Evolutionary conservation across 2,113 vertebrate genomes (phyloP).

Genomic region (Macrotus californicus): DNA sequence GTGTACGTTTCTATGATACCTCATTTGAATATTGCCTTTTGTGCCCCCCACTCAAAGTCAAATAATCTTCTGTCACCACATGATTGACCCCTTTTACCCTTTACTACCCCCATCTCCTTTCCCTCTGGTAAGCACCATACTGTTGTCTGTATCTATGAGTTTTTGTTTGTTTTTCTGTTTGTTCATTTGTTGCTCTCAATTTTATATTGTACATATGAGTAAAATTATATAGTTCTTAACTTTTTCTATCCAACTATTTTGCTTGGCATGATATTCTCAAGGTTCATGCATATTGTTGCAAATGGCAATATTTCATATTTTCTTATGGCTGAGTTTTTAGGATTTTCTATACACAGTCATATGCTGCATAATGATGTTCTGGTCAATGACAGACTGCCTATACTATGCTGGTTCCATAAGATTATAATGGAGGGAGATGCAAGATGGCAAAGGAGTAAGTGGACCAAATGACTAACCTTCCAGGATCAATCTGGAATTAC

Average conservation of each 20-base stretch:
- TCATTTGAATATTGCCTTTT: neutral
- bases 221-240: neutral
- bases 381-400: neutral
- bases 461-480: too few relatives aligned
- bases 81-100: neutral
- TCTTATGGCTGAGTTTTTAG: neutral
- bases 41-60: neutral
- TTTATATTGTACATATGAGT: neutral
- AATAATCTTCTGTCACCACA: neutral
- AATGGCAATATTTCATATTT: neutral
- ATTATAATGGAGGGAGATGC: neutral
- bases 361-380: neutral
- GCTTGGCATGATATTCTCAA: neutral
- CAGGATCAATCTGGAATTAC: too few relatives aligned
- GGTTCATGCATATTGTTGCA: neutral
- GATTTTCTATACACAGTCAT: neutral
- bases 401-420: too few relatives aligned
- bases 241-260: neutral
- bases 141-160: neutral
- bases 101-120: neutral
- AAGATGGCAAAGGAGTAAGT: too few relatives aligned
- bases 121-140: neutral
- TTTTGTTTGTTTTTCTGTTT: neutral
- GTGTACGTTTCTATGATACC: neutral
- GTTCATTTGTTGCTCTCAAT: neutral